Conservation (phyloP, 2,113 vertebrate genomes). For the Orthonyx spaldingii region DNA sequence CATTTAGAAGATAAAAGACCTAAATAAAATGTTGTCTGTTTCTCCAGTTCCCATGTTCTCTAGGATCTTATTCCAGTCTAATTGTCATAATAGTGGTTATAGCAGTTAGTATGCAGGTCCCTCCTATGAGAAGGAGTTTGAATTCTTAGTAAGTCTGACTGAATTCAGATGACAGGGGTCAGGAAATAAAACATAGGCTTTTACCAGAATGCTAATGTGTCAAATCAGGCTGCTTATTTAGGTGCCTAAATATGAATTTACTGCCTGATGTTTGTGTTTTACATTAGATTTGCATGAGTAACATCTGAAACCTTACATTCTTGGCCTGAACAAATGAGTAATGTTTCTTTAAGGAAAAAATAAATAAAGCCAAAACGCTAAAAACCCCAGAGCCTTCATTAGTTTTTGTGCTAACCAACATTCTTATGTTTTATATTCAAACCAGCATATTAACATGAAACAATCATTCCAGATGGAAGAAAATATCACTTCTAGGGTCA, state of each 20-base stretch:
- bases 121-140: neutral
- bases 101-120: neutral
- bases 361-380: conserved; percentile 31
- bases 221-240: conserved; percentile 27
- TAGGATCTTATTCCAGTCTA: neutral
- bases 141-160: neutral
- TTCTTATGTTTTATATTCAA: conserved; percentile 60
- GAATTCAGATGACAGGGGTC: neutral
- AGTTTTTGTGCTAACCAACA: conserved; percentile 59
- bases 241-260: conserved; percentile 35
- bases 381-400: conserved; percentile 64
- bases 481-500: conserved; percentile 59
- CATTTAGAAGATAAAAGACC: neutral
- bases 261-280: conserved; percentile 18
- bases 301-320: conserved; percentile 33
- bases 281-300: conserved; percentile 28
- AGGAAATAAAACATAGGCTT: neutral
- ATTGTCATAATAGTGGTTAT: neutral
- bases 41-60: neutral
- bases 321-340: conserved; percentile 31
- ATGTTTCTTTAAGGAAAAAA: conserved; percentile 51
- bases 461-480: conserved; percentile 65
- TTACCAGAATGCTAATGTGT: conserved; percentile 13
- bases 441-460: conserved; percentile 54
- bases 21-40: neutral